Percentiles rank a stretch among this genome's conserved stretches.
These are phyloP conservation scores for Crocuta crocuta DNA, from an alignment of 2,113 vertebrate species.

Conservation along the genomic window DNA sequence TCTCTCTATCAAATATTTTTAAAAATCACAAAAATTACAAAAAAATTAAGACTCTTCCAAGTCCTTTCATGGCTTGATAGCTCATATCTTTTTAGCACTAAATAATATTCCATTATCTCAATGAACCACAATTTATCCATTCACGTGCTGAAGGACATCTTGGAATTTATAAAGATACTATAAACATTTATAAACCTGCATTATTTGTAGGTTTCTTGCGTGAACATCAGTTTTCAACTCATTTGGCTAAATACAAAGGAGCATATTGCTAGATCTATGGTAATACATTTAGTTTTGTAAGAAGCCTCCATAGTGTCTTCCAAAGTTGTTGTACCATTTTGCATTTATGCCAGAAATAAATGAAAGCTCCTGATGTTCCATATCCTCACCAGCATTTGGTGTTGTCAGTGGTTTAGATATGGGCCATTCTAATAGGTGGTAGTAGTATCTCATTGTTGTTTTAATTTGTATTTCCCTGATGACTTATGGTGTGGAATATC, in stretches of 20 bases:
- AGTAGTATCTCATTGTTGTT: background rate
- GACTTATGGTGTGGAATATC: background rate
- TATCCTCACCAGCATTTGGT: background rate
- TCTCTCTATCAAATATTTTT: too few species aligned
- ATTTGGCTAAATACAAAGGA: background rate
- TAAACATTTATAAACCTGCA: background rate
- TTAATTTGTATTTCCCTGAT: background rate
- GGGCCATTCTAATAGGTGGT: background rate
- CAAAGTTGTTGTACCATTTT: background rate
- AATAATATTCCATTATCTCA: background rate
- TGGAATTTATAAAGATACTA: background rate
- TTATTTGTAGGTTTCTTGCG: background rate
- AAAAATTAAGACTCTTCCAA: background rate
- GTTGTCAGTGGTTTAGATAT: background rate
- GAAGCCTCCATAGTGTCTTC: background rate
- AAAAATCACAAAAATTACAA: too few species aligned
- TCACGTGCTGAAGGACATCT: background rate
- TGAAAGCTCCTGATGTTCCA: background rate
- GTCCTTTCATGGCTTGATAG: background rate
- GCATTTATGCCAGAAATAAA: background rate
- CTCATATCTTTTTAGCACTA: background rate
- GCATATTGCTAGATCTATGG: background rate
- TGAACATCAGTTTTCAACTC: background rate
- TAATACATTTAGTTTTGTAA: background rate
- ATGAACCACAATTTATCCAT: background rate